A percentile compares a stretch with the other conserved stretches of the same genome.
phyloP scores from a whole-genome alignment of 2,113 vertebrate species.

The Anguilla japonica region DNA sequence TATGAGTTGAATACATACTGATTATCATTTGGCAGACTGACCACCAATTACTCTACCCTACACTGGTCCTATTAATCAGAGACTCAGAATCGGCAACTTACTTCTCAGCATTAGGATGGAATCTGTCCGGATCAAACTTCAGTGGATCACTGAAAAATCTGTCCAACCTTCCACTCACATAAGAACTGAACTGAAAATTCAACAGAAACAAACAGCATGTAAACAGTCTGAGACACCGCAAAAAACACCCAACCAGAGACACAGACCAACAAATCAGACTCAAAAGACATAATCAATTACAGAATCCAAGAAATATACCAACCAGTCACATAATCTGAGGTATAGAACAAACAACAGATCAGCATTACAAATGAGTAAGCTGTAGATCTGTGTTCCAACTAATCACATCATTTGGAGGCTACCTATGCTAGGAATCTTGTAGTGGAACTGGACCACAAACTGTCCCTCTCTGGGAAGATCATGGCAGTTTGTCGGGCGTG shows the following conservation, averaged over 20 bases:
- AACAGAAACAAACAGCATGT: background rate
- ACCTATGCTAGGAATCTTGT: no score
- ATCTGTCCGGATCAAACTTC: conserved; percentile 87
- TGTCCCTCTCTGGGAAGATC: no score
- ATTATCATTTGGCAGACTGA: background rate
- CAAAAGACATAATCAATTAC: no score
- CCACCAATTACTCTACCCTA: background rate
- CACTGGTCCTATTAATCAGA: background rate
- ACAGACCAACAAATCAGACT: background rate
- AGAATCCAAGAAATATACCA: background rate
- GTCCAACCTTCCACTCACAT: conserved; percentile 77
- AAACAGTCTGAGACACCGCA: background rate
- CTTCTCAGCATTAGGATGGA: conserved; percentile 82
- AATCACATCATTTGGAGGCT: no score
- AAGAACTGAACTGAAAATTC: conserved; percentile 75
- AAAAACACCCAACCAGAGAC: background rate
- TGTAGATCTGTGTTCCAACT: no score
- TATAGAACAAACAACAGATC: background rate
- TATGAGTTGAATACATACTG: no score
- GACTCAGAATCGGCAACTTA: conserved; percentile 58
- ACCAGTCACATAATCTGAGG: background rate
- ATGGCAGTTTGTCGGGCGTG: no score
- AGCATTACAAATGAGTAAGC: no score
- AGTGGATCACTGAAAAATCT: conserved; percentile 83
- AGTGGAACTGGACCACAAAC: no score